Percentiles rank a stretch among this genome's conserved stretches.
Conservation (phyloP, 2,797 vertebrate species). For the Aldrovandia affinis region DNA sequence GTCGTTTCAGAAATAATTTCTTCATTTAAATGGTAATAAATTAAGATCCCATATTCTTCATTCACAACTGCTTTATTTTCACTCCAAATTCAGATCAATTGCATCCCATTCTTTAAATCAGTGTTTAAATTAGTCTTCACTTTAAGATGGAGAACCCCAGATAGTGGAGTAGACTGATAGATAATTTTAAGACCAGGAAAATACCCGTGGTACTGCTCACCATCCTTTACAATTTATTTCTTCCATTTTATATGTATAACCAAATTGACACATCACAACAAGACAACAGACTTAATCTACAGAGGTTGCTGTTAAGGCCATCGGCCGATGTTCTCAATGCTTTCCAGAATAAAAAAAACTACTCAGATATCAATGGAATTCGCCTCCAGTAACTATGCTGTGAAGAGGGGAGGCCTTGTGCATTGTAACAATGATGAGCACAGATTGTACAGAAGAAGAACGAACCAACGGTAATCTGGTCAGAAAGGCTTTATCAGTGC, state of each 20-base stretch:
- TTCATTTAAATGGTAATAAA: slow-evolving; percentile 78
- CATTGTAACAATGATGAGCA: background rate
- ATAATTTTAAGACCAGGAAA: slow-evolving; percentile 61
- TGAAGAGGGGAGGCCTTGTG: background rate
- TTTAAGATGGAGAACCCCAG: slow-evolving; percentile 50
- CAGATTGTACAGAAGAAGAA: background rate
- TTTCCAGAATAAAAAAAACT: background rate
- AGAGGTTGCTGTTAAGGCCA: background rate
- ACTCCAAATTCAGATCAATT: slow-evolving; percentile 76
- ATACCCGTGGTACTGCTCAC: slow-evolving; percentile 21
- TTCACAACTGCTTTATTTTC: slow-evolving; percentile 67
- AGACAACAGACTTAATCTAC: background rate
- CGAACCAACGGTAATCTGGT: background rate
- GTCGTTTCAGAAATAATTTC: slow-evolving; percentile 76
- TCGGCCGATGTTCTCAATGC: background rate
- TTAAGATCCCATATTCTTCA: slow-evolving; percentile 65
- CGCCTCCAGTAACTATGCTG: background rate
- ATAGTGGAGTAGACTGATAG: slow-evolving; percentile 53
- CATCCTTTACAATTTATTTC: slow-evolving; percentile 25
- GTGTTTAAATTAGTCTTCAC: slow-evolving; percentile 63
- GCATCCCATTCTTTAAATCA: slow-evolving; percentile 73
- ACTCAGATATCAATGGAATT: background rate
- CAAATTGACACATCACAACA: background rate
- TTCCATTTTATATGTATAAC: background rate
- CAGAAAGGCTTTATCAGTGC: background rate